Evolutionary conservation across 2,113 vertebrate genomes (phyloP).

Genomic region (Paratilapia polleni): DNA sequence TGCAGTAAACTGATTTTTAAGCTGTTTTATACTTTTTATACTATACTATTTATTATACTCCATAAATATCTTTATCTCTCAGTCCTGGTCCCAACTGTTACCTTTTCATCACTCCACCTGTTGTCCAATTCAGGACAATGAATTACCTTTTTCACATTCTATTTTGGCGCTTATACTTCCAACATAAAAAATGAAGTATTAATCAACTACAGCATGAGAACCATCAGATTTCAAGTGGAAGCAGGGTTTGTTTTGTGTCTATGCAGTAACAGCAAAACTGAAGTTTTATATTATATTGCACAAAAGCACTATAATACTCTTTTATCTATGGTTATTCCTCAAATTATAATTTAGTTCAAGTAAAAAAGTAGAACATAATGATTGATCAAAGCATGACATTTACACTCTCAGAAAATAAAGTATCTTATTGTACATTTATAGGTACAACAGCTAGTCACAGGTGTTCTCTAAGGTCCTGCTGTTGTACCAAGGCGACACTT

Average conservation of each 20-base stretch:
- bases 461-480: too few relatives aligned
- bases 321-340: background rate
- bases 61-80: background rate
- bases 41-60: background rate
- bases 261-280: background rate
- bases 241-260: background rate
- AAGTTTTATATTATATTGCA: background rate
- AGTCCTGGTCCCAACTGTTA: background rate
- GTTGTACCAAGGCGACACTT: too few relatives aligned
- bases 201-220: background rate
- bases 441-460: too few relatives aligned
- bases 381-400: background rate
- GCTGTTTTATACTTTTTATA: too few relatives aligned
- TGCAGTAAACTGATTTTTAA: conserved; percentile 4
- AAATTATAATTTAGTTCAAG: background rate
- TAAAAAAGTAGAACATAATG: background rate
- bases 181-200: background rate
- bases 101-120: background rate
- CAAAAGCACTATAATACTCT: background rate
- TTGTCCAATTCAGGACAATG: background rate
- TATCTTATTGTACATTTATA: background rate
- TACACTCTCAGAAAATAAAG: background rate
- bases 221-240: background rate
- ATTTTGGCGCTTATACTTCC: background rate
- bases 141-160: background rate